Base-by-base conservation (phyloP, 2,113 vertebrate genomes). In the Nanorana parkeri region DNA sequence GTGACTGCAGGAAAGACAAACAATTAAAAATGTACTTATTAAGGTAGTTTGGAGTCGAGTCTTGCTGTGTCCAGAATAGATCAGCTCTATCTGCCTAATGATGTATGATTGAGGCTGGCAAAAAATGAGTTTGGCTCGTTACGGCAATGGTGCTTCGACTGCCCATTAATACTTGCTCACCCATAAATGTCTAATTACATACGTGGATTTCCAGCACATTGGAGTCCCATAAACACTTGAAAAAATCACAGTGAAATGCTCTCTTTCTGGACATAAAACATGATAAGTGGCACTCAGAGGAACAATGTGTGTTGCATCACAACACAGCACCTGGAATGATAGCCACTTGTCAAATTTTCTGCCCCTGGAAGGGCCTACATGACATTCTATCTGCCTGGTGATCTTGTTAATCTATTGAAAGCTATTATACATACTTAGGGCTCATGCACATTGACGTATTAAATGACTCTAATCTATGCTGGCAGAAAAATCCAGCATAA, bases 171-270 rank as follows among this genome's bases (percentile, higher is more conserved):
- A 76, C 63, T 67, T 83, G 72, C 68, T 83, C 80, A 76, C 72
- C 80, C 63, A 83, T 83, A 83, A 76, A 83, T 83, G 71, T 58
- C 63, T 68, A 83, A 60, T 83, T 76, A 68, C 51, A 61, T 61
- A 68, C 47, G 23, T 58, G 63, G 16, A 74, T 81, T 81, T 81
- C 61, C 63, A 66, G 71, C 71, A 83, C 54, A 76, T 68, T 20
- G 56, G 29, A 82, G 63, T 74, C 69, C 71, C 51, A 75, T 81
- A 67, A 82, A 82, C 52, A 75, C 71, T 82, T 29, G 16, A 36
- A 68, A 73, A 76, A 60, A 76, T 68, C 52, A 60, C 64, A 10
- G 60, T 47, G 7, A 76, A 74, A 74, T 66, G 69, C 58, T 75
- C n/a, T 82, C 17, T 68, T 75, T 75, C 54, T 51, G 52, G 54